Evolutionary conservation across 2,888 invertebrate genomes (phyloP), one percentile per base, ranked within the genome.

Genomic region (Chymomyza procnemis): DNA sequence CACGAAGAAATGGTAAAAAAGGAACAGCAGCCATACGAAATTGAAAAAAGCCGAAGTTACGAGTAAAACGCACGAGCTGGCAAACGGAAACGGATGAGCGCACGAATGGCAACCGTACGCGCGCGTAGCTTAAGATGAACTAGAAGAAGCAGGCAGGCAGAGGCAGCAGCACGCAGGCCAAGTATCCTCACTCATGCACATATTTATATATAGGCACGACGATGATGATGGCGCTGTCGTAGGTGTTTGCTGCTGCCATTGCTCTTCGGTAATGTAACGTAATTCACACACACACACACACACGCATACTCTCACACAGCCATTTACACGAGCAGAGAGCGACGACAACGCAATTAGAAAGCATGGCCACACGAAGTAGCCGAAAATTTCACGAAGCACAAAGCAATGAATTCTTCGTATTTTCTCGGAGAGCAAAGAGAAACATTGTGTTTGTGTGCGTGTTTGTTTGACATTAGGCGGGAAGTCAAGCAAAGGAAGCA

Each of bases 81-180:
- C 78, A 69, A 87, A 61, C 22, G 71, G 76, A 76, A 52, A 72
- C 66, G 69, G 70, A 73, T 66, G 71, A 69, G 70, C 68, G 71
- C 76, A 54, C 54, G 54, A 54, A 50, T 63, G 75, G 71, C 80
- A 78, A 78, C 79, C 85, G 88, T 80, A 80, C 88, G 79, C 80
- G 81, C 79, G 81, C 83, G 87, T 79, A 78, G 88, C 87, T 86
- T 88, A 88, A 88, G 89, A 89, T 83, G 79, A 82, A 89, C 89
- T 88, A 88, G 88, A 88, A 86, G 84, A 86, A 84, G 85, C 84
- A 84, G 82, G 85, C 86, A 73, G 73, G 66, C 73, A 73, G 73
- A 65, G 66, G 65, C 73, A 60, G 66, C 73, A 75, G 69, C 83
- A 80, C 61, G 78, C 85, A 73, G 69, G 77, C 73, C 73, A 73